Conservation (phyloP, 2,797 vertebrate species). For the Coregonus sp. region DNA sequence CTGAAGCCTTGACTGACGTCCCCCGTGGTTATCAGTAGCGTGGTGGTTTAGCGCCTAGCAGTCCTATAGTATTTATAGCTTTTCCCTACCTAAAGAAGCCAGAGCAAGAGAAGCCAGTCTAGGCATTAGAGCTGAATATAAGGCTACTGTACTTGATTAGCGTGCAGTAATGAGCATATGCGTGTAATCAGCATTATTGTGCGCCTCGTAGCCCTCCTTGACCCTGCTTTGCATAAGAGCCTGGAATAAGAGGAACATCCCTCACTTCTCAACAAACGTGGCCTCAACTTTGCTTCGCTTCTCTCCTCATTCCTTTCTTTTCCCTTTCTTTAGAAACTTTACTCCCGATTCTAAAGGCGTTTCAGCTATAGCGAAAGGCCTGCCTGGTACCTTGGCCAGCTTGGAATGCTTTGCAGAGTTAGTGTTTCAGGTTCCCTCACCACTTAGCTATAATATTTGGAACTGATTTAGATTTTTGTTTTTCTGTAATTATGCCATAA, state of each 20-base stretch:
- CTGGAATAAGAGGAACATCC: slow-evolving; percentile 75
- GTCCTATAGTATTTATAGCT: slow-evolving; percentile 70
- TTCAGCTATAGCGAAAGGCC: neutral
- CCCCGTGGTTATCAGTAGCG: slow-evolving; percentile 21
- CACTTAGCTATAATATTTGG: slow-evolving; percentile 32
- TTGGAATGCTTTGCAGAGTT: slow-evolving; percentile 38
- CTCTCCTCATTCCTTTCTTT: slow-evolving; percentile 65
- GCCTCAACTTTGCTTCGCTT: slow-evolving; percentile 77
- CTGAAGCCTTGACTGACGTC: no score
- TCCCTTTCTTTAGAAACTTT: slow-evolving; percentile 62
- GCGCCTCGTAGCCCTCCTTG: slow-evolving; percentile 74
- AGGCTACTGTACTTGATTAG: slow-evolving; percentile 86
- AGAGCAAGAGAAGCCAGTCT: slow-evolving; percentile 58
- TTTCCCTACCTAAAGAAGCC: slow-evolving; percentile 52
- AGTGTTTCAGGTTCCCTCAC: slow-evolving; percentile 19
- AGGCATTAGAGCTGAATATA: slow-evolving; percentile 74
- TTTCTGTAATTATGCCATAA: slow-evolving; percentile 27
- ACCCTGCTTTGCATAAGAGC: slow-evolving; percentile 84
- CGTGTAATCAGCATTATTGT: slow-evolving; percentile 88
- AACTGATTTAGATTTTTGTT: no score
- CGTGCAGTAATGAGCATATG: slow-evolving; percentile 86
- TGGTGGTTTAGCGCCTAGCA: slow-evolving; percentile 40
- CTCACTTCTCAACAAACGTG: slow-evolving; percentile 71
- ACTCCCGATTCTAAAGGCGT: slow-evolving; percentile 48
- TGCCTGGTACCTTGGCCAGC: slow-evolving; percentile 36